Conservation (phyloP, 2,113 vertebrate genomes). For the Channa maculata region DNA sequence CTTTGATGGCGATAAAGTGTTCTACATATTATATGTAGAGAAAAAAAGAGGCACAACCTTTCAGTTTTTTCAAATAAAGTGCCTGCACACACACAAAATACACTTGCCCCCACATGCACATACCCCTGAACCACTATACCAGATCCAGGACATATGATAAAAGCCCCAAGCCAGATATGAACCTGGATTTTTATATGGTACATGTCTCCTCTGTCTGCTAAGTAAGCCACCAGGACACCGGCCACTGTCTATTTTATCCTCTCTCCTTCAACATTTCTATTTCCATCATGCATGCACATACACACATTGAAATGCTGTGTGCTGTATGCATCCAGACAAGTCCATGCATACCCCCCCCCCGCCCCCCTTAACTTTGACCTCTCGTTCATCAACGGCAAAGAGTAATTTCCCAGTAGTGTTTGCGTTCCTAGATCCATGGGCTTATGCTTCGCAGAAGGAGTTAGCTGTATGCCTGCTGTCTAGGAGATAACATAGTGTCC, state of each 20-base stretch:
- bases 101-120: not conserved
- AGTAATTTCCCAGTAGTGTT: conserved; percentile 65
- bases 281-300: conserved; percentile 8
- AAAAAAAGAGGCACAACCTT: conserved; percentile 4
- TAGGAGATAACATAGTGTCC: conserved; percentile 57
- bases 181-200: conserved; percentile 64
- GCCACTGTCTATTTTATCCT: conserved; percentile 30
- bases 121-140: conserved; percentile 19
- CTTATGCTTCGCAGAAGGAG: conserved; percentile 42
- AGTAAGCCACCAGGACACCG: conserved; percentile 54
- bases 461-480: conserved; percentile 69
- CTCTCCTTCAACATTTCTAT: conserved; percentile 15
- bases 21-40: not conserved
- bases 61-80: not conserved
- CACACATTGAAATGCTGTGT: not conserved
- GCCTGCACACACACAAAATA: conserved; percentile 11
- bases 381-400: conserved; percentile 52
- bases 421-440: conserved; percentile 54
- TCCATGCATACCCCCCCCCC: conserved; percentile 22
- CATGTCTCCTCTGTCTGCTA: conserved; percentile 40
- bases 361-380: conserved; percentile 68
- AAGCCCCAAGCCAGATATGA: conserved; percentile 57
- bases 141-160: conserved; percentile 58
- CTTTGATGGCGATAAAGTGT: conserved; percentile 7
- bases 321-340: conserved; percentile 16